phyloP scores from a whole-genome alignment of 2,888 invertebrate species.

The Noctua comes region DNA sequence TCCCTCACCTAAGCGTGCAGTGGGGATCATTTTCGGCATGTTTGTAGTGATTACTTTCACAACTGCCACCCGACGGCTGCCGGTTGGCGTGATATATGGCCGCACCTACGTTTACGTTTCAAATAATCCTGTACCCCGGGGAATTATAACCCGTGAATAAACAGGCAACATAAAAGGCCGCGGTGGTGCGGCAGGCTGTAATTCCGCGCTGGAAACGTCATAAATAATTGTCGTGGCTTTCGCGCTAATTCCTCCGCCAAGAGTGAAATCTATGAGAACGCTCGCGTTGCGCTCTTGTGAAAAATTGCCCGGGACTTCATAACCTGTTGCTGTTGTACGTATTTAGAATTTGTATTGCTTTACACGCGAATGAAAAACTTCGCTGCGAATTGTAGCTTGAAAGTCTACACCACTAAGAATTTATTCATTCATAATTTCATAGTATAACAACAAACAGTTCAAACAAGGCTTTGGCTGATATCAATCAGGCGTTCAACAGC shows the following conservation, averaged over 20 bases:
- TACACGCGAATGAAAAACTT: slow-evolving; percentile 21
- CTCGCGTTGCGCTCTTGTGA: slow-evolving; percentile 71
- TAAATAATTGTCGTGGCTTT: slow-evolving; percentile 87
- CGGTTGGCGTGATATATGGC: slow-evolving; percentile 82
- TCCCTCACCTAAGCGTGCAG: slow-evolving; percentile 71
- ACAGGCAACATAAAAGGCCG: slow-evolving; percentile 79
- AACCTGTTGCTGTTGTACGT: slow-evolving; percentile 59
- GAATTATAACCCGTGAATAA: slow-evolving; percentile 87
- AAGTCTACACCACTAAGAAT: slow-evolving; percentile 5
- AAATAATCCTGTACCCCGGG: slow-evolving; percentile 82
- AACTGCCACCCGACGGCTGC: slow-evolving; percentile 78
- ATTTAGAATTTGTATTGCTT: slow-evolving; percentile 51
- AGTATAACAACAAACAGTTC: neutral
- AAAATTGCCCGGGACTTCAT: slow-evolving; percentile 70
- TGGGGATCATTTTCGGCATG: slow-evolving; percentile 82
- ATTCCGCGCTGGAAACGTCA: slow-evolving; percentile 81
- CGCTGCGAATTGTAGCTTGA: slow-evolving; percentile 9
- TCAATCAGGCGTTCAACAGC: slow-evolving; percentile 12
- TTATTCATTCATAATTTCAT: slow-evolving; percentile 3
- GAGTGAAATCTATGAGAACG: slow-evolving; percentile 82
- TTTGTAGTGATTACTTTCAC: slow-evolving; percentile 85
- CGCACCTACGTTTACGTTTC: slow-evolving; percentile 84
- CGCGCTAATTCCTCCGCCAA: slow-evolving; percentile 80
- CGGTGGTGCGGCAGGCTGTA: slow-evolving; percentile 76
- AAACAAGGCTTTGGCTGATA: neutral